Base-by-base conservation (phyloP, 2,888 invertebrate species). In the Rotaria magnacalcarata region DNA sequence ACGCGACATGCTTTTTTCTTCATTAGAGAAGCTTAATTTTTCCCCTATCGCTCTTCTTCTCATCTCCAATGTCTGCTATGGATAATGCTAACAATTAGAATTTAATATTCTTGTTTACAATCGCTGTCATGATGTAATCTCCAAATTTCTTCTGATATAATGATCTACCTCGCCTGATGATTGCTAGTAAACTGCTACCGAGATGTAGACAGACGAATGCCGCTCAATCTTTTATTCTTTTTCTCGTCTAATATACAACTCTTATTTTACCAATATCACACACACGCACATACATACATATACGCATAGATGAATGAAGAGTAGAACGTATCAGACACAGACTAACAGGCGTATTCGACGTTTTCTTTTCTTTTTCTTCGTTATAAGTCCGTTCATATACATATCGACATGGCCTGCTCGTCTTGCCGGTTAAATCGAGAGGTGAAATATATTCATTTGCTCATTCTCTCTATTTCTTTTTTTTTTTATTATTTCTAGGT, bases 301-400 rank as follows among this genome's bases (percentile, higher is more conserved):
- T 3, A 67, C 34, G 14, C 34, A 4, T 67, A 19, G 6, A 34
- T 67, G 27, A 67, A 67, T 27, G 67, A 67, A 34, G 67, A 67
- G 67, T 67, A 67, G 67, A 67, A 67, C 67, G 67, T 34, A 34
- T 67, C 34, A 19, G 34, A 67, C 34, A 67, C 34, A 19, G 67
- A 67, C 67, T 67, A 67, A 67, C 67, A 67, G 34, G 14, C 67
- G 2, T 34, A 67, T 34, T 67, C 67, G 67, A 67, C 67, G 34
- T 67, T 24, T 16, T 34, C 14, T 19, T 34, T 24, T 67, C 67
- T 67, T 67, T 67, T 67, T 34, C 67, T 67, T 67, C 27, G 67
- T 67, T 34, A 67, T 67, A 67, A 34, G 67, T 67, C 67, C 67
- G 67, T 34, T 67, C 34, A 67, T 67, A 67, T 67, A 67, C 19